A percentile compares a stretch with the other conserved stretches of the same genome.
phyloP scores from a whole-genome alignment of 2,797 vertebrate genomes.

The Poecilia wingei region DNA sequence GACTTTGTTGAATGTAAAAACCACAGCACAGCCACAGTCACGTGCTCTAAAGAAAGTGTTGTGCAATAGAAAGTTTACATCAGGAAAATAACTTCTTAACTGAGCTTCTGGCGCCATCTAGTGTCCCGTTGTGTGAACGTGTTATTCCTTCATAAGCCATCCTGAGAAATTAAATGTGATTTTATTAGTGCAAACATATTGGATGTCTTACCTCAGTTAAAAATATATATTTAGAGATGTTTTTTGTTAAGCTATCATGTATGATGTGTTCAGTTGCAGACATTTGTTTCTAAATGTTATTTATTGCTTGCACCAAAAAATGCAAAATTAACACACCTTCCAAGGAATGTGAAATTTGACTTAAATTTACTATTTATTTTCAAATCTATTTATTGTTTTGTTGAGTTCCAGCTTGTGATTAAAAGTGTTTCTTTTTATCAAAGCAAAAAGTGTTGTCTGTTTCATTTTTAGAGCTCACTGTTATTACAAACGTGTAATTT shows the following conservation, averaged over 20 bases:
- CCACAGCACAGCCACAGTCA: no score
- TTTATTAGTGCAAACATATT: neutral
- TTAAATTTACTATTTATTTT: neutral
- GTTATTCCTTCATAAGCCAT: neutral
- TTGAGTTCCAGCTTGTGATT: neutral
- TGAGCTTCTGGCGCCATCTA: neutral
- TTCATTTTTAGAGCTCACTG: neutral
- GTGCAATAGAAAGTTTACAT: neutral
- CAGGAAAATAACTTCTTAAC: neutral
- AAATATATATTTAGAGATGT: neutral
- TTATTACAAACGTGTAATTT: neutral
- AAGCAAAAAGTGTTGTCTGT: neutral
- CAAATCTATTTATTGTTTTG: neutral
- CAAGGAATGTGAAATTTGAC: neutral
- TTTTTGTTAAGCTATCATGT: neutral
- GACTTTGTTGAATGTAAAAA: neutral
- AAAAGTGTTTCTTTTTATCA: neutral
- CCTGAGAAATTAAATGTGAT: neutral
- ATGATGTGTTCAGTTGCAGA: neutral
- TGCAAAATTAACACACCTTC: neutral
- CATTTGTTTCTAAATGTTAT: neutral
- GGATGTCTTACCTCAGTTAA: neutral
- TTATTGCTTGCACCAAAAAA: neutral
- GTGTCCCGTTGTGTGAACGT: neutral
- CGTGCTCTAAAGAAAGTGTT: neutral